Conservation (phyloP, 2,113 vertebrate genomes). For the Taurulus bubalis region DNA sequence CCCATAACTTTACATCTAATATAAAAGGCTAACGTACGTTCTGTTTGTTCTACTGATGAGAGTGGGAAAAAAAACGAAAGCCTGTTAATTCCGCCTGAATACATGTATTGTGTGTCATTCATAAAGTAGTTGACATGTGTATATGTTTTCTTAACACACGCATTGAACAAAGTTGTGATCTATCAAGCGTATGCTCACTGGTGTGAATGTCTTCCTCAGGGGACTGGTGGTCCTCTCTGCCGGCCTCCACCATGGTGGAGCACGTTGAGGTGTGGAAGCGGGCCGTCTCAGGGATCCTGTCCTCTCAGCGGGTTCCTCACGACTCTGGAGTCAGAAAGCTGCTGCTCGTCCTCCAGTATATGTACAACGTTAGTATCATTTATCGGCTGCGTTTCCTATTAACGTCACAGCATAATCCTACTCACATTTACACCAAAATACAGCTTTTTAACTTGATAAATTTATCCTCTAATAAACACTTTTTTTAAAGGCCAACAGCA, state of each 20-base stretch:
- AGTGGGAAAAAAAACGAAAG: background rate
- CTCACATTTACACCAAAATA: no score
- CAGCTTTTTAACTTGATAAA: background rate
- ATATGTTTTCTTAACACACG: background rate
- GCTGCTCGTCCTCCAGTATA: slow-evolving; percentile 59
- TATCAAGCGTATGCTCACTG: background rate
- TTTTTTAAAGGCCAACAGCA: slow-evolving; percentile 64
- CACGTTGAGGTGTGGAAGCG: slow-evolving; percentile 69
- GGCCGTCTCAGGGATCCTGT: slow-evolving; percentile 44
- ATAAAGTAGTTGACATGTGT: background rate
- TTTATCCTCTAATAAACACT: background rate
- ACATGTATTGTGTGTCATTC: background rate
- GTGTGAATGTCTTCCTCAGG: slow-evolving; percentile 40
- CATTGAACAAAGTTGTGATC: background rate
- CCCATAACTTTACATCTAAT: background rate
- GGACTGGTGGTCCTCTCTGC: slow-evolving; percentile 65
- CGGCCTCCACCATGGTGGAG: slow-evolving; percentile 24
- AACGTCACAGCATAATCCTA: background rate
- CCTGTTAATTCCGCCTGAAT: background rate
- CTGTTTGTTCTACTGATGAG: background rate
- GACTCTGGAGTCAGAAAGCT: slow-evolving; percentile 46
- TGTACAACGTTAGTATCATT: slow-evolving; percentile 65
- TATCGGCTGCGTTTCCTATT: background rate
- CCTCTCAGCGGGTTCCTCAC: rapidly evolving
- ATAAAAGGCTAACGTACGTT: background rate